Evolutionary conservation across 1,140 invertebrate species (phyloP).

Genomic region (Microvelia longipes): DNA sequence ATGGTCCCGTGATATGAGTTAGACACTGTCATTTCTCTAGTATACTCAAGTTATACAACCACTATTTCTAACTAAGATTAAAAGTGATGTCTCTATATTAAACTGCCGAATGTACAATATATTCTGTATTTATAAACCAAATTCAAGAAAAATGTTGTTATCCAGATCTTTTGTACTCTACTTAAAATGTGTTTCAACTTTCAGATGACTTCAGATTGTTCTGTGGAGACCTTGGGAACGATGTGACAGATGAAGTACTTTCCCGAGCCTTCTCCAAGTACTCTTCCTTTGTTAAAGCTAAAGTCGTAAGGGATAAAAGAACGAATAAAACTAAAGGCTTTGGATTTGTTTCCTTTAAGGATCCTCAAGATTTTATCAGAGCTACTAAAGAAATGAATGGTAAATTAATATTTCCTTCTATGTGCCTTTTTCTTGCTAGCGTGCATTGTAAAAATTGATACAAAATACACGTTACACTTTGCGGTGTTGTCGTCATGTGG

Average conservation of each 20-base stretch:
- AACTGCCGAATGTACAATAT: too few relatives aligned
- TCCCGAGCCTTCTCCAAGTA: conserved; percentile 89
- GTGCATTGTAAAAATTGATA: background rate
- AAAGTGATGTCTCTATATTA: too few relatives aligned
- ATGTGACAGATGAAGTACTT: conserved; percentile 93
- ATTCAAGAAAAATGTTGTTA: conserved; percentile 1
- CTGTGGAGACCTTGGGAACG: conserved; percentile 97
- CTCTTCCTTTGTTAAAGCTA: conserved; percentile 84
- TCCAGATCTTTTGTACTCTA: conserved; percentile 19
- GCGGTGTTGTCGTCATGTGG: background rate
- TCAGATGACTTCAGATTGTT: conserved; percentile 94
- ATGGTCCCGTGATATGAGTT: too few relatives aligned
- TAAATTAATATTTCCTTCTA: conserved; percentile 30
- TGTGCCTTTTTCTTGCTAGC: background rate
- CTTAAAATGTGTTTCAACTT: too few relatives aligned
- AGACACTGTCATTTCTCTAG: too few relatives aligned
- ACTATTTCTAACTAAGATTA: too few relatives aligned
- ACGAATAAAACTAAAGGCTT: conserved; percentile 98
- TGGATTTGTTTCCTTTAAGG: conserved; percentile 96
- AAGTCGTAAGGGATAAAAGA: conserved; percentile 88
- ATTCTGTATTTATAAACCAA: background rate
- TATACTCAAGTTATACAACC: too few relatives aligned
- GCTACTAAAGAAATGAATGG: conserved; percentile 98
- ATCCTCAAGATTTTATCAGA: conserved; percentile 91
- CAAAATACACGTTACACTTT: background rate